Base-by-base conservation (phyloP, 2,797 vertebrate species). In the Coreius guichenoti region DNA sequence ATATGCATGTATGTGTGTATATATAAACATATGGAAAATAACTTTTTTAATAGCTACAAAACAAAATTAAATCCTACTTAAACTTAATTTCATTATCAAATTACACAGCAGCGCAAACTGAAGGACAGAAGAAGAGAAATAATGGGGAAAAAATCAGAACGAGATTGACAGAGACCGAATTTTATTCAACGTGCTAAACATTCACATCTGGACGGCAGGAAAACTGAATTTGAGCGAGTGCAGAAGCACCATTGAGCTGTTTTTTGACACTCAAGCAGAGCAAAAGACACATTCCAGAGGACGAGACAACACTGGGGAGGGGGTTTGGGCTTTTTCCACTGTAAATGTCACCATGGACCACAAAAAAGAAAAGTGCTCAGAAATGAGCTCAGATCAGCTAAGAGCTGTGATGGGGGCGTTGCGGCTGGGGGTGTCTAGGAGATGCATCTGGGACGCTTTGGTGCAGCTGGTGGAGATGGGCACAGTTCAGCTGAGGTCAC, bases 241-340 rank as follows among this genome's bases (percentile, higher is more conserved):
- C 93, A 92, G 95, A 95, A 94, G 95, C 92, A 92, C 88, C 91
- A 87, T 88, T 93, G 76, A 63, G 92, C 94, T 94, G 94, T 95
- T 95, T 93, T 94, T 93, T 94, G 93, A 93, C 93, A 94, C 93
- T 92, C 89, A 92, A 92, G 91, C 93, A 89, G 88, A 90, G 91
- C 91, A 89, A 91, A 93, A 94, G 91, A 93, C 92, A 93, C 93
- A 95, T 94, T 95, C 93, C 93, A 94, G 90, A 88, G 92, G 89
- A 92, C 86, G 89, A 92, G 92, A 91, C 93, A 92, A 94, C 92
- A 93, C 89, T 90, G 90, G 90, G 92, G 88, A 43, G 90, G 83
- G 86, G 89, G 88, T 84, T 86, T 79, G 84, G 91, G 91, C 92
- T 92, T 94, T 95, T 96, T 95, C 95, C 95, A 93, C 93, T 91